Conservation (phyloP, 2,797 vertebrate species). For the Gobio occitaniae region DNA sequence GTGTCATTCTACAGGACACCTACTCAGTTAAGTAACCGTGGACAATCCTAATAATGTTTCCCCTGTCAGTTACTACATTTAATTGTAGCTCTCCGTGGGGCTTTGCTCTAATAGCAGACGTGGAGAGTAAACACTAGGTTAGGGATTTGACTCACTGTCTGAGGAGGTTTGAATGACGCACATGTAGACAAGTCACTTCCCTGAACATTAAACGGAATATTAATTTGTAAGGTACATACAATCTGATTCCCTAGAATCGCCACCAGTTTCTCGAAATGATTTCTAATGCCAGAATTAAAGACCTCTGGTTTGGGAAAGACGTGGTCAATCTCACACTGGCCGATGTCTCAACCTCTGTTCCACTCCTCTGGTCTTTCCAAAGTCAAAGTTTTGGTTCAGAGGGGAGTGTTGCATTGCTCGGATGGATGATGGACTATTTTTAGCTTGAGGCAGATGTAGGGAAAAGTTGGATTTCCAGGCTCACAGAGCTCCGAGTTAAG, state of each 20-base stretch:
- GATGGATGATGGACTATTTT: slow-evolving; percentile 36
- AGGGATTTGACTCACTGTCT: slow-evolving; percentile 58
- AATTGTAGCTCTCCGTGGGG: slow-evolving; percentile 42
- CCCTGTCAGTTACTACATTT: slow-evolving; percentile 15
- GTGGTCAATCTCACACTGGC: not conserved
- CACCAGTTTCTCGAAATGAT: not conserved
- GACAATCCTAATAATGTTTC: slow-evolving; percentile 5
- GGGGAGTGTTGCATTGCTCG: slow-evolving; percentile 30
- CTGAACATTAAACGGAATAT: not conserved
- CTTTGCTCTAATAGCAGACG: slow-evolving; percentile 49
- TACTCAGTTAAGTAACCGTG: not conserved
- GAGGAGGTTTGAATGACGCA: slow-evolving; percentile 40
- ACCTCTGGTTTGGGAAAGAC: not conserved
- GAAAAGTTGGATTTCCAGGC: slow-evolving; percentile 51
- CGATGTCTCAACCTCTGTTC: not conserved
- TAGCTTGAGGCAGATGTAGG: slow-evolving; percentile 26
- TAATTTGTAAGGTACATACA: not conserved
- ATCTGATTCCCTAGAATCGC: not conserved
- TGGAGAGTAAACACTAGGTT: slow-evolving; percentile 41
- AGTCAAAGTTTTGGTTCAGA: slow-evolving; percentile 44
- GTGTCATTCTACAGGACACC: not conserved
- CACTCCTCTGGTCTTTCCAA: slow-evolving; percentile 9
- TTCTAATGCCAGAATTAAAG: not conserved
- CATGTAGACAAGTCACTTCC: not conserved
- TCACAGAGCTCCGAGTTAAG: slow-evolving; percentile 39